Evolutionary conservation across 2,113 vertebrate genomes (phyloP).

Genomic region (Sarotherodon lohbergeri): DNA sequence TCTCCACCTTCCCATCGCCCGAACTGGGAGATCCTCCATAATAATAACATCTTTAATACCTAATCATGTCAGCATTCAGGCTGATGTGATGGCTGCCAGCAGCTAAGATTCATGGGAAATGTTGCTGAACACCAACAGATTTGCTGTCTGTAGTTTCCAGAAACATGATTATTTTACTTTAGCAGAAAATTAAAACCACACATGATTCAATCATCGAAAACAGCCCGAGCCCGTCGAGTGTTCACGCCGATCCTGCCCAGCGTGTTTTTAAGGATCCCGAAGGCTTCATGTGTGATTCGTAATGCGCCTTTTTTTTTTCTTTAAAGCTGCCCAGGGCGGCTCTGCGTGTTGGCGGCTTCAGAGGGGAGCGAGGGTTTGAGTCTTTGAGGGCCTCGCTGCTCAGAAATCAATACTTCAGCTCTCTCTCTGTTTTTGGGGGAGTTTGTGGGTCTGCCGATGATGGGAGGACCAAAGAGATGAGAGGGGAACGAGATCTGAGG

Average conservation of each 20-base stretch:
- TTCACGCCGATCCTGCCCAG: neutral
- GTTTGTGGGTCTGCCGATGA: neutral
- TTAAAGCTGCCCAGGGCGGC: neutral
- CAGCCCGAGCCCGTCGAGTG: neutral
- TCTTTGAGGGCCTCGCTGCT: neutral
- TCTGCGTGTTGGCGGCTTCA: neutral
- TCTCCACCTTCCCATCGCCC: neutral
- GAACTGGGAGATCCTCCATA: neutral
- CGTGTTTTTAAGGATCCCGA: neutral
- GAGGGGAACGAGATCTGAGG: neutral
- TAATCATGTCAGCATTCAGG: neutral
- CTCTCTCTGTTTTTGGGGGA: neutral
- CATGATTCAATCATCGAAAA: neutral
- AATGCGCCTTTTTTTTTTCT: neutral
- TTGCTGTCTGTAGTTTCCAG: neutral
- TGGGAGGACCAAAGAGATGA: neutral
- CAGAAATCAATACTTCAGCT: neutral
- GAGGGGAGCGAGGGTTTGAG: neutral
- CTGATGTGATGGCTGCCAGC: neutral
- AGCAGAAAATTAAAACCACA: neutral
- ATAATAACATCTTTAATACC: neutral
- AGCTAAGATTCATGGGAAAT: neutral
- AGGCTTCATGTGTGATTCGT: neutral
- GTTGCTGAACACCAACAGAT: neutral
- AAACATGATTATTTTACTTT: neutral